Percentiles rank a stretch among this genome's conserved stretches.
Evolutionary conservation across 1,140 invertebrate genomes (phyloP).

Genomic region (Macrobrachium rosenbergii): DNA sequence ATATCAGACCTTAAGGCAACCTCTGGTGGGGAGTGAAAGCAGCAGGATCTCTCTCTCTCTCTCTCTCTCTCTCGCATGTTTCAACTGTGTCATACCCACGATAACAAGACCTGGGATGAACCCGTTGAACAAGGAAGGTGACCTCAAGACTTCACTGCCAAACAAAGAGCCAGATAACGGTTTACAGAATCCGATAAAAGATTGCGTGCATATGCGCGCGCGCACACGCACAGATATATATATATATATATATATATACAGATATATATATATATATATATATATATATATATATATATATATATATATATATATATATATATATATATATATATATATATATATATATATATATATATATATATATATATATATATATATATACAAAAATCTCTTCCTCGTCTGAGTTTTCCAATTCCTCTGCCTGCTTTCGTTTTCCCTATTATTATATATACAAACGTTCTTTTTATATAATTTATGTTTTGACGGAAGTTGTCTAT

Average conservation of each 20-base stretch:
- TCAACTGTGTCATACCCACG: too few relatives aligned
- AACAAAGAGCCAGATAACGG: background rate
- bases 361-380: conserved; percentile 22
- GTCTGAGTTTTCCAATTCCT: too few relatives aligned
- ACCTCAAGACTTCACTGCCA: background rate
- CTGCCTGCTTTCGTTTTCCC: too few relatives aligned
- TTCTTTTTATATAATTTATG: too few relatives aligned
- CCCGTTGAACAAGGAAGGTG: too few relatives aligned
- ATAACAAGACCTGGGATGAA: too few relatives aligned
- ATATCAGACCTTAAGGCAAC: too few relatives aligned
- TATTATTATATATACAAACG: too few relatives aligned
- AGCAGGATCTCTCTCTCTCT: too few relatives aligned
- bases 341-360: conserved; percentile 24
- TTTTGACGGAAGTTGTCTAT: too few relatives aligned
- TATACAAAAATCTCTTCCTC: background rate
- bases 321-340: conserved; percentile 11
- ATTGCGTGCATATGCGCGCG: background rate
- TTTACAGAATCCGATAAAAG: background rate
- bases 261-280: background rate
- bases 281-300: background rate
- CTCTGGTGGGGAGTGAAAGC: too few relatives aligned
- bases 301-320: conserved; percentile 14
- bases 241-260: background rate
- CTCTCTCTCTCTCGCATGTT: too few relatives aligned
- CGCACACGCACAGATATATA: background rate